Conservation (phyloP, 1,140 invertebrate species). For the Homarus americanus region DNA sequence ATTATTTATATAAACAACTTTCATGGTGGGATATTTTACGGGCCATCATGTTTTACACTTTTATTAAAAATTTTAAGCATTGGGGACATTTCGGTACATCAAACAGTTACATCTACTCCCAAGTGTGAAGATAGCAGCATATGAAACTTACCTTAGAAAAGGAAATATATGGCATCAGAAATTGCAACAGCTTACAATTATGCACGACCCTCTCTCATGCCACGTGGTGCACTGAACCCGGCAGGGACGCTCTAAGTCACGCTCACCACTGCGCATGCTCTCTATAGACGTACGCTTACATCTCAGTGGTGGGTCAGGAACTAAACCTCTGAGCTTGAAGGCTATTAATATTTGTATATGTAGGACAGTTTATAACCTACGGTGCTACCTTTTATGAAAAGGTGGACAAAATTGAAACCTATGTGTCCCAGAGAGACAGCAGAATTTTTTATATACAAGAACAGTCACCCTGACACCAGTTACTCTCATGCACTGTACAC, state of each 20-base stretch:
- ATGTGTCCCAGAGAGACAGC: background rate
- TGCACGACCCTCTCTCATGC: background rate
- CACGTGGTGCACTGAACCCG: background rate
- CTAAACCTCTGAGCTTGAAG: background rate
- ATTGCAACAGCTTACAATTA: background rate
- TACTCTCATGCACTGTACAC: too few relatives aligned
- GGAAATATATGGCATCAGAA: background rate
- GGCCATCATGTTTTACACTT: background rate
- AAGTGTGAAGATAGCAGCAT: background rate
- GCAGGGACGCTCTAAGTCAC: background rate
- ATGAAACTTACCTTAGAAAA: background rate
- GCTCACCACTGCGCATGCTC: background rate
- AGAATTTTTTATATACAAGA: too few relatives aligned
- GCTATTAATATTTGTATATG: background rate
- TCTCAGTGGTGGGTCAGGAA: background rate
- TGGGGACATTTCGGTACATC: background rate
- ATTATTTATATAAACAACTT: background rate
- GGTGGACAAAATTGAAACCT: background rate
- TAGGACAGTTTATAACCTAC: background rate
- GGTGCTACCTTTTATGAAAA: background rate
- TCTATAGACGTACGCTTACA: background rate
- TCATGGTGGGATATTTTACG: conserved; percentile 20
- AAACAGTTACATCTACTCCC: background rate
- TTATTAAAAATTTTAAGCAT: background rate
- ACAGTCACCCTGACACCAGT: too few relatives aligned